Conservation (phyloP, 2,113 vertebrate species). For the Eurypyga helias region DNA sequence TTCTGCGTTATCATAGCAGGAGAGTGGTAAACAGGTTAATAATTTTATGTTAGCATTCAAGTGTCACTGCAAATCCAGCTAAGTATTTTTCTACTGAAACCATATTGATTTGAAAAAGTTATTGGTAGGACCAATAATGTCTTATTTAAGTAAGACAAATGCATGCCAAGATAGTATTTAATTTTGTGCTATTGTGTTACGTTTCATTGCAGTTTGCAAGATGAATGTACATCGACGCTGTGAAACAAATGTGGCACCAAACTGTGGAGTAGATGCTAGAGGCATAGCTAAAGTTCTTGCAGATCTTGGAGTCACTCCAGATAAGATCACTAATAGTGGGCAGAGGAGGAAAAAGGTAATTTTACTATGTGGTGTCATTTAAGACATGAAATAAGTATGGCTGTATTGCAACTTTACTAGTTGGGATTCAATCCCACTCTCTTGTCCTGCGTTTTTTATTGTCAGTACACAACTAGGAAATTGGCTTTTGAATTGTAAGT, state of each 20-base stretch:
- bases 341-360: conserved; percentile 95
- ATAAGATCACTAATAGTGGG: conserved; percentile 96
- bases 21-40: neutral
- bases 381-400: neutral
- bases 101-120: neutral
- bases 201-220: conserved; percentile 89
- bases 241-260: conserved; percentile 95
- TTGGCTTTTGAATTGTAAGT: neutral
- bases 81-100: neutral
- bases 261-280: conserved; percentile 96
- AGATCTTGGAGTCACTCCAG: conserved; percentile 96
- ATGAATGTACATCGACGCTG: conserved; percentile 98
- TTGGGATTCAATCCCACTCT: neutral
- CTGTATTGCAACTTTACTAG: neutral
- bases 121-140: neutral
- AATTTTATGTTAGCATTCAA: neutral
- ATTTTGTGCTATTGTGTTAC: neutral
- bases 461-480: neutral
- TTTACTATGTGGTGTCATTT: neutral
- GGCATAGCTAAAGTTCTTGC: conserved; percentile 96
- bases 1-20: neutral
- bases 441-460: neutral
- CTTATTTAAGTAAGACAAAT: neutral
- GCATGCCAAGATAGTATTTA: neutral
- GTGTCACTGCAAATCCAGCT: neutral